Percentiles rank a stretch among this genome's conserved stretches.
phyloP scores from a whole-genome alignment of 2,113 vertebrate species.

The Geococcyx californianus region DNA sequence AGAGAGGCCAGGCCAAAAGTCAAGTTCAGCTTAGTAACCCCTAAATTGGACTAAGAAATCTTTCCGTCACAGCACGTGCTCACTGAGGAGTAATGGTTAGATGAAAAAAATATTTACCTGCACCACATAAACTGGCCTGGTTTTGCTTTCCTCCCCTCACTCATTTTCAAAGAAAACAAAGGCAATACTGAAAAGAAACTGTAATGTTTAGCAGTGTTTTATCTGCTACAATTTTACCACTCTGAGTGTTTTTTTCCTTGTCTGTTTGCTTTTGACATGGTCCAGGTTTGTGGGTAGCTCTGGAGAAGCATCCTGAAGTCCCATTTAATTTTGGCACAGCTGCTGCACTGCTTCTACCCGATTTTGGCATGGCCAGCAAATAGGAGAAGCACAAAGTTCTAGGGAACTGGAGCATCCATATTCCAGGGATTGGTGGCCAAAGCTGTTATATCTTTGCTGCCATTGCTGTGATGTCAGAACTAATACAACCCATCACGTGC shows the following conservation, averaged over 20 bases:
- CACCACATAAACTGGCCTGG: accelerated
- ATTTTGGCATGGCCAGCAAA: background rate
- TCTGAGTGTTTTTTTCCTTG: background rate
- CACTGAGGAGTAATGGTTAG: background rate
- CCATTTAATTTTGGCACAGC: background rate
- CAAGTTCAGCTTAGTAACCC: background rate
- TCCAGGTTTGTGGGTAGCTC: background rate
- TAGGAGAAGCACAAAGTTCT: background rate
- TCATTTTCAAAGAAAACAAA: background rate
- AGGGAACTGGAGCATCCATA: background rate
- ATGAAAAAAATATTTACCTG: background rate
- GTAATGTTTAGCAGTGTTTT: background rate
- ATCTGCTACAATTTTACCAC: background rate
- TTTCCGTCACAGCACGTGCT: background rate
- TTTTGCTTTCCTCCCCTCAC: accelerated
- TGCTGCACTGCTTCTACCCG: background rate
- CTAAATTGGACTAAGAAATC: background rate
- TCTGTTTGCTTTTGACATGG: background rate
- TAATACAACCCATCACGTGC: background rate
- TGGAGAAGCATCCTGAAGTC: background rate
- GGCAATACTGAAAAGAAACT: background rate
- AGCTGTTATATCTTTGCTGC: background rate
- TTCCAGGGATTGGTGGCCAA: background rate
- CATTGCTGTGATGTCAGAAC: background rate
- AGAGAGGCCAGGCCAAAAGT: background rate